Conservation (phyloP, 2,888 invertebrate genomes). For the Malthinus flaveolus region DNA sequence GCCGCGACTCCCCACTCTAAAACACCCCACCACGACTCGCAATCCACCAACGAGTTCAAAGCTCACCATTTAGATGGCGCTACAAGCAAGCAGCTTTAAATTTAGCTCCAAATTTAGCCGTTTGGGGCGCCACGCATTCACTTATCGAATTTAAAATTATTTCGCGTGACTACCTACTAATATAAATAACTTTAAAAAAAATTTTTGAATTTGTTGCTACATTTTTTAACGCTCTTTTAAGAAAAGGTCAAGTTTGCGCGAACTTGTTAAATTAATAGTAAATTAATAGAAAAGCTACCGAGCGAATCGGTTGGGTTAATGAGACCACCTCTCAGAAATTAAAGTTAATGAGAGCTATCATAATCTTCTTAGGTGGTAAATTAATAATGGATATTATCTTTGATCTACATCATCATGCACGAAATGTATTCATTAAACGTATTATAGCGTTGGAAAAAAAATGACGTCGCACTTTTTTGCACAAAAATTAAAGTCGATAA, state of each 20-base stretch:
- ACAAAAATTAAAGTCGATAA: no score
- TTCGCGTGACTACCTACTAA: slow-evolving; percentile 6
- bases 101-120: slow-evolving; percentile 26
- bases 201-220: no score
- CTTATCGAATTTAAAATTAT: slow-evolving; percentile 2
- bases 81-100: slow-evolving; percentile 10
- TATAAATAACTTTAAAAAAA: no score
- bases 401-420: not conserved
- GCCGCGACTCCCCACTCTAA: slow-evolving; percentile 19
- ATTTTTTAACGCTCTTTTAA: no score
- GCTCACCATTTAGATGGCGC: slow-evolving; percentile 37
- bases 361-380: slow-evolving; percentile 13
- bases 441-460: not conserved
- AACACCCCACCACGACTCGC: slow-evolving; percentile 14
- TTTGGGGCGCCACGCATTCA: slow-evolving; percentile 32
- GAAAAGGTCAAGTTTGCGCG: no score
- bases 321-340: no score
- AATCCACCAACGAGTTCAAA: slow-evolving; percentile 23
- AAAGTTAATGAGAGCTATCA: not conserved
- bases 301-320: no score
- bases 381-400: slow-evolving; percentile 15
- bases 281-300: no score
- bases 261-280: no score
- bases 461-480: not conserved
- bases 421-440: not conserved